Base-by-base conservation (phyloP, 2,113 vertebrate genomes). In the Hystrix brachyura region DNA sequence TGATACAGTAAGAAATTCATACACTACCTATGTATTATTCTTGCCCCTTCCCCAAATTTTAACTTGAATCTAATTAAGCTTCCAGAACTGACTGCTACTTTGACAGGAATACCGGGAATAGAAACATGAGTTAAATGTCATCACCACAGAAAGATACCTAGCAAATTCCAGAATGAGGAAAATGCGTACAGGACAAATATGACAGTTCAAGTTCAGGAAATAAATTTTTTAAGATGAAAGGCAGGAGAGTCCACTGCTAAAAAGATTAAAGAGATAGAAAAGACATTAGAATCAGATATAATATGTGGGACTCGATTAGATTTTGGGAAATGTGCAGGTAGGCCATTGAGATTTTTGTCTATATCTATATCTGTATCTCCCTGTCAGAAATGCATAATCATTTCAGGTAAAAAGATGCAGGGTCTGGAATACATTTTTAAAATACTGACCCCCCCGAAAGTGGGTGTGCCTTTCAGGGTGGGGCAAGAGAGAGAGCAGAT, bases 341-440 rank as follows among this genome's bases (percentile, higher is more conserved):
- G 59, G 65, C 21, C 64, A n/a, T 7, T 69, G 34, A 65, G 53
- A 60, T 55, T 86, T 46, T 60, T 55, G 11, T 48, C 7, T 53
- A 11, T 87, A 48, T 64, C 83, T 53, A 62, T 27, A 62, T 27
- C 25, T 62, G 11, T 69, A n/a, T 48, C 23, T 83, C 48, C 72
- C 62, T 88, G 55, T 92, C 90, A 86, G 90, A 64, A 64, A 74
- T 38, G 38, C 7, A 34, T 87, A 88, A 84, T 78, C 94, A 83
- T 84, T 91, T 94, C 64, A 84, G 23, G 21, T 67, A 87, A 82
- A 69, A 76, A 67, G 18, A 74, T 76, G 4, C 51, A 23, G 78
- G 92, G 34, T 86, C 29, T 89, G 53, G 48, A 34, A 64, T 90
- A 83, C 89, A 38, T 43, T 85, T 85, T 96, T 92, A 78, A 94